Conservation (phyloP, 2,888 invertebrate genomes). For the Hanleya hanleyi region DNA sequence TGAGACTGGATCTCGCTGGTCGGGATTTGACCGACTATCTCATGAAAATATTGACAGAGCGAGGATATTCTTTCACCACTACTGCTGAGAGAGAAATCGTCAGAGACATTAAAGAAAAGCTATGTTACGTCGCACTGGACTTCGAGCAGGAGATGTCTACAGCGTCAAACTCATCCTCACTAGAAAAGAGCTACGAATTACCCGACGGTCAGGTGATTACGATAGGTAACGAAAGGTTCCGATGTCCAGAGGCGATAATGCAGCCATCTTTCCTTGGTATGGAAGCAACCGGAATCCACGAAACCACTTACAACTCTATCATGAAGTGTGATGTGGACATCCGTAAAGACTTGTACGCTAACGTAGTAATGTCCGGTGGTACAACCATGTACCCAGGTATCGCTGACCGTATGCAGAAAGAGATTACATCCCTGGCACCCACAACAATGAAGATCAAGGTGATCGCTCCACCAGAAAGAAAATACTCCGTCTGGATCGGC, state of each 20-base stretch:
- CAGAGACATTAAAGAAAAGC: conserved; percentile 72
- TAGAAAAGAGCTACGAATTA: conserved; percentile 68
- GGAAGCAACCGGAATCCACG: conserved; percentile 60
- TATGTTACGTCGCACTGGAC: conserved; percentile 64
- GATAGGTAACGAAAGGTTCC: conserved; percentile 69
- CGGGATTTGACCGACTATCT: conserved; percentile 96
- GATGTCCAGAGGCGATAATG: conserved; percentile 69
- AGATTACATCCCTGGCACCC: conserved; percentile 88
- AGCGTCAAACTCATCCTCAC: conserved; percentile 52
- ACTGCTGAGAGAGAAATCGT: conserved; percentile 73
- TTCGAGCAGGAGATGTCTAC: conserved; percentile 65
- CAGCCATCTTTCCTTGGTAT: conserved; percentile 72
- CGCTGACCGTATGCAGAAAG: conserved; percentile 98
- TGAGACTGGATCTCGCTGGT: conserved; percentile 93
- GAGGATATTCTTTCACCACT: conserved; percentile 57
- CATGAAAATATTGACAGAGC: conserved; percentile 88
- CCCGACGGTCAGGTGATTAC: conserved; percentile 70
- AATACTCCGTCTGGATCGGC: conserved; percentile 69
- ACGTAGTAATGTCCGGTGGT: conserved; percentile 86
- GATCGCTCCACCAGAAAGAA: conserved; percentile 69
- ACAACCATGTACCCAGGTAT: conserved; percentile 98
- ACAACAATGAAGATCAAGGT: conserved; percentile 79
- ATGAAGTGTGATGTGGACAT: conserved; percentile 68
- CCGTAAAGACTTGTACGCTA: conserved; percentile 62
- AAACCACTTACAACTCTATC: conserved; percentile 63